These are phyloP conservation scores for Dascillus cervinus DNA, from an alignment of 2,888 invertebrate genomes.

Conservation along the genomic window DNA sequence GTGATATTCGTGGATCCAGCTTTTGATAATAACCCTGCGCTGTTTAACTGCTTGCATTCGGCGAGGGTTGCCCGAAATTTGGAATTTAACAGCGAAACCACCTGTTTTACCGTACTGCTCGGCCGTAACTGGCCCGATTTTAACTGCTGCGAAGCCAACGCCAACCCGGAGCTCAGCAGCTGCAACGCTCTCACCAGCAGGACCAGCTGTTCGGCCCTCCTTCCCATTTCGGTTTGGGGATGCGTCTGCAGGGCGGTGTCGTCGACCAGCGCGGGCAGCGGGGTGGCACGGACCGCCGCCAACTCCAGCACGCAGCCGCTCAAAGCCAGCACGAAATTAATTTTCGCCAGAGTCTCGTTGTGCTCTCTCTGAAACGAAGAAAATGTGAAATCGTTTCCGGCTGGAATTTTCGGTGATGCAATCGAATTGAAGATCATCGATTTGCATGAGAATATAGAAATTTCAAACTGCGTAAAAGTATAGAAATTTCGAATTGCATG, in stretches of 20 bases:
- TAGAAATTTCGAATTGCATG: too few species aligned
- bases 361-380: slow-evolving; percentile 68
- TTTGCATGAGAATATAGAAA: slow-evolving; percentile 36
- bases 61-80: slow-evolving; percentile 85
- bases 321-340: slow-evolving; percentile 93
- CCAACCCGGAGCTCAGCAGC: slow-evolving; percentile 88
- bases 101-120: slow-evolving; percentile 84
- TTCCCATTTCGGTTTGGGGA: slow-evolving; percentile 38
- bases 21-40: slow-evolving; percentile 60
- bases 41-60: slow-evolving; percentile 83
- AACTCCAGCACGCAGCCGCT: slow-evolving; percentile 92
- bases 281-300: slow-evolving; percentile 72
- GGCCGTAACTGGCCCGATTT: slow-evolving; percentile 79
- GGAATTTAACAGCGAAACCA: slow-evolving; percentile 82
- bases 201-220: slow-evolving; percentile 73
- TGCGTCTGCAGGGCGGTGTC: slow-evolving; percentile 19
- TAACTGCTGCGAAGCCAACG: slow-evolving; percentile 80
- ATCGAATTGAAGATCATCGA: slow-evolving; percentile 33
- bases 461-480: too few species aligned
- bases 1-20: slow-evolving; percentile 68
- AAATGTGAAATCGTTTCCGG: slow-evolving; percentile 25
- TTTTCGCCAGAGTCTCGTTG: slow-evolving; percentile 92
- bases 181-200: slow-evolving; percentile 86
- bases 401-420: slow-evolving; percentile 36
- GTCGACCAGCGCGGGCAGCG: slow-evolving; percentile 48